These are phyloP conservation scores for Leuciscus waleckii DNA, from an alignment of 2,797 vertebrate genomes.

Conservation along the genomic window DNA sequence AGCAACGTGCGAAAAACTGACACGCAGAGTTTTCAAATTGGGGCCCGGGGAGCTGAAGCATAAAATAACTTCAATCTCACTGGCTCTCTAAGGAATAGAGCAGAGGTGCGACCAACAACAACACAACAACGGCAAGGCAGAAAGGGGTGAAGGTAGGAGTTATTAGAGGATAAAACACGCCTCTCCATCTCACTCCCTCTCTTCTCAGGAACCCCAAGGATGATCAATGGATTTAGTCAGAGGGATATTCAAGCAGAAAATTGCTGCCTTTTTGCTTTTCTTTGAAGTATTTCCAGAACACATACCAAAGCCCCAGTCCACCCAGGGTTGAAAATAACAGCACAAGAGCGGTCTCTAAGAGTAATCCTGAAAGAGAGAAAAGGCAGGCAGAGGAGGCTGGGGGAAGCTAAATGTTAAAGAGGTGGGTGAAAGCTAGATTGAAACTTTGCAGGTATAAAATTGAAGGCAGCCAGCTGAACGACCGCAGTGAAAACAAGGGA, in stretches of 20 bases:
- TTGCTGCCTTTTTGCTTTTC: constrained; percentile 93
- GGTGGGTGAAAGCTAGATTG: constrained; percentile 77
- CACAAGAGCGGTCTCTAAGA: constrained; percentile 76
- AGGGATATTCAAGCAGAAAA: constrained; percentile 99
- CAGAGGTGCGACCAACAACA: constrained; percentile 93
- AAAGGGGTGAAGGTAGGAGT: constrained; percentile 96
- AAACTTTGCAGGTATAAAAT: constrained; percentile 87
- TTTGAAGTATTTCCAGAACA: constrained; percentile 93
- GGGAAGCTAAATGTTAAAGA: constrained; percentile 78
- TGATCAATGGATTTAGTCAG: constrained; percentile 99
- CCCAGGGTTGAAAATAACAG: constrained; percentile 81
- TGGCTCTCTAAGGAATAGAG: constrained; percentile 92
- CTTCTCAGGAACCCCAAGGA: constrained; percentile 93
- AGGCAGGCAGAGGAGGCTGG: constrained; percentile 63
- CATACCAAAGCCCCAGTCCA: constrained; percentile 77
- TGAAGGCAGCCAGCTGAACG: constrained; percentile 84
- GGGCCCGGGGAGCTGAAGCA: constrained; percentile 96
- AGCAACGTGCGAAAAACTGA: constrained; percentile 98
- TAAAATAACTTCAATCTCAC: constrained; percentile 99
- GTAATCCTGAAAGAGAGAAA: constrained; percentile 73
- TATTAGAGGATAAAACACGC: constrained; percentile 99
- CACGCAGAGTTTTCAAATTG: constrained; percentile 99
- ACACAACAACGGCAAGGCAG: constrained; percentile 89
- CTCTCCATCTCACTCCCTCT: constrained; percentile 89
- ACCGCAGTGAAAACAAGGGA: constrained; percentile 72